Percentiles rank a stretch among this genome's conserved stretches.
Conservation (phyloP, 2,113 vertebrate species). For the Sula dactylatra region DNA sequence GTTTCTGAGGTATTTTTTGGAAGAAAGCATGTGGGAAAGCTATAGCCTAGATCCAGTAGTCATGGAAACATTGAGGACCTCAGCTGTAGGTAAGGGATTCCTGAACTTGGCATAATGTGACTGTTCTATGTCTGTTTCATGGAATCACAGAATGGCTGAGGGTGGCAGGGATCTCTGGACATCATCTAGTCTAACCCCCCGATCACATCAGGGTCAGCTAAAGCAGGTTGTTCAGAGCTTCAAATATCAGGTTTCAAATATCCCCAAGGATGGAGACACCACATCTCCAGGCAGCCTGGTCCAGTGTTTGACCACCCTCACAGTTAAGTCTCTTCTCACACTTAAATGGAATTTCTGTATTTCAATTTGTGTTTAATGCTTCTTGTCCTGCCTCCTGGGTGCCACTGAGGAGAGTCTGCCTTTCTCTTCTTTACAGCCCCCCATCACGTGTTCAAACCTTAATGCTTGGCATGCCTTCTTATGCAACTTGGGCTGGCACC, state of each 20-base stretch:
- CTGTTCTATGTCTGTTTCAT: background rate
- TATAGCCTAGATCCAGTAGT: background rate
- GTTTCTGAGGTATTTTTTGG: background rate
- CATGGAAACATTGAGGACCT: background rate
- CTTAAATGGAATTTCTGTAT: background rate
- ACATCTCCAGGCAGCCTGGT: background rate
- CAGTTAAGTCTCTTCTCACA: background rate
- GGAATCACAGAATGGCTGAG: background rate
- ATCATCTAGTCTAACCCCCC: background rate
- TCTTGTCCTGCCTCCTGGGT: background rate
- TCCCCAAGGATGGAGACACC: background rate
- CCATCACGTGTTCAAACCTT: fast-evolving
- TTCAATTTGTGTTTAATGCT: background rate
- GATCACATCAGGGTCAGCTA: background rate
- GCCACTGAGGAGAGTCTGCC: background rate
- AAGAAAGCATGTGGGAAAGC: background rate
- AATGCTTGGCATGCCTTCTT: background rate
- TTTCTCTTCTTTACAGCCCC: background rate
- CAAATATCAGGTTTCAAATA: background rate
- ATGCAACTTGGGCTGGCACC: background rate
- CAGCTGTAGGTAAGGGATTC: background rate
- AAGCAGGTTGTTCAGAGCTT: background rate
- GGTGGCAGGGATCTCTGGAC: background rate
- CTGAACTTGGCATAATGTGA: background rate
- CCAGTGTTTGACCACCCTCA: background rate